Evolutionary conservation across 2,113 vertebrate genomes (phyloP).

Genomic region (Pyrgilauda ruficollis): DNA sequence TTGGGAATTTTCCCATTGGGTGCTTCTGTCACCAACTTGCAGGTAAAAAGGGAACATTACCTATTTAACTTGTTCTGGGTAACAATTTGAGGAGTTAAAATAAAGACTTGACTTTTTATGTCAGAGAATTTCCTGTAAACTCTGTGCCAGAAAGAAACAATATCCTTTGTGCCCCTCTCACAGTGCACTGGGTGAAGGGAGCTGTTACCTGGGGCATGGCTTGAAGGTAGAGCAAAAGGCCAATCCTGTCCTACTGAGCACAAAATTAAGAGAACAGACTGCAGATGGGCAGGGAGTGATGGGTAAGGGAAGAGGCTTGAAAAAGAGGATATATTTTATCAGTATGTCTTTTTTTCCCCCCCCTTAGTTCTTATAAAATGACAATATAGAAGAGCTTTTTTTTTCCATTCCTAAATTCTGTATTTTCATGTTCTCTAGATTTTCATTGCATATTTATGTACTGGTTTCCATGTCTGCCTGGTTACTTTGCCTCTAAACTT

Average conservation of each 20-base stretch:
- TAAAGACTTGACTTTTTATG: background rate
- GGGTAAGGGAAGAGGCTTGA: background rate
- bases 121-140: background rate
- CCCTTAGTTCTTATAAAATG: background rate
- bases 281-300: background rate
- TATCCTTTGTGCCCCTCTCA: background rate
- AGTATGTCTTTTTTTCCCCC: rapidly evolving
- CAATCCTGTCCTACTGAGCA: background rate
- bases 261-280: background rate
- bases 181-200: background rate
- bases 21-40: background rate
- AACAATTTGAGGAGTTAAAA: background rate
- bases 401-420: background rate
- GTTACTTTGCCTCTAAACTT: background rate
- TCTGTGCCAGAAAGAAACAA: background rate
- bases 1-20: background rate
- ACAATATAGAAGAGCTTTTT: background rate
- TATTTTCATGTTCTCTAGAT: background rate
- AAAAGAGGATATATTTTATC: background rate
- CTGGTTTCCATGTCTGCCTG: background rate
- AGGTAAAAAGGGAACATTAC: background rate
- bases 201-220: background rate
- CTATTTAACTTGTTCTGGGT: background rate
- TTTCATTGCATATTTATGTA: background rate
- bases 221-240: background rate